These are phyloP conservation scores for Psammodynastes pulverulentus DNA, from an alignment of 2,113 vertebrate species.

Conservation along the genomic window DNA sequence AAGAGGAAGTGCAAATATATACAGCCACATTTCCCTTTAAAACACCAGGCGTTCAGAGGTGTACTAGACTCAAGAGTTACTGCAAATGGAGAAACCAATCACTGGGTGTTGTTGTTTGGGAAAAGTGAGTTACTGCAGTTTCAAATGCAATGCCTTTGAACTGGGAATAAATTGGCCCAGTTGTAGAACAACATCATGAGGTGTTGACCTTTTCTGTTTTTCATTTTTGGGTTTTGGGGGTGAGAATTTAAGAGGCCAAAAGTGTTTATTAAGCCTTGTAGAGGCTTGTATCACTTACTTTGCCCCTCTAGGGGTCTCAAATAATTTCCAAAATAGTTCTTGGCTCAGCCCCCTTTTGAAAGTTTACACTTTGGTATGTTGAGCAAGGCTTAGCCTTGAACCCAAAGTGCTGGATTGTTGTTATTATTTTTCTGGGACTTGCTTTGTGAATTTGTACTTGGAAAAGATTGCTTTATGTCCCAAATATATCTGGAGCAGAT, in stretches of 20 bases:
- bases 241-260: not conserved
- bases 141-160: not conserved
- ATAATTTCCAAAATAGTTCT: not conserved
- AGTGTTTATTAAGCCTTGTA: not conserved
- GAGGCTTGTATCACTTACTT: not conserved
- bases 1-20: not conserved
- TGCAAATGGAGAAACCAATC: not conserved
- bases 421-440: not conserved
- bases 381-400: not conserved
- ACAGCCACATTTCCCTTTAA: not conserved
- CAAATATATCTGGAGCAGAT: not conserved
- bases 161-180: not conserved
- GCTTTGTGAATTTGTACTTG: not conserved
- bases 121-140: not conserved
- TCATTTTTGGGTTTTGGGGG: not conserved
- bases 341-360: not conserved
- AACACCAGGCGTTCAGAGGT: not conserved
- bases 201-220: not conserved
- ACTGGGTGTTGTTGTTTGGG: not conserved
- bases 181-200: not conserved
- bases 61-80: not conserved
- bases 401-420: not conserved
- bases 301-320: not conserved
- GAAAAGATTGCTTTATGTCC: not conserved
- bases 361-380: not conserved